Evolutionary conservation across 2,888 invertebrate species (phyloP), one percentile per base, ranked within the genome.

Genomic region (Conomelus anceps): DNA sequence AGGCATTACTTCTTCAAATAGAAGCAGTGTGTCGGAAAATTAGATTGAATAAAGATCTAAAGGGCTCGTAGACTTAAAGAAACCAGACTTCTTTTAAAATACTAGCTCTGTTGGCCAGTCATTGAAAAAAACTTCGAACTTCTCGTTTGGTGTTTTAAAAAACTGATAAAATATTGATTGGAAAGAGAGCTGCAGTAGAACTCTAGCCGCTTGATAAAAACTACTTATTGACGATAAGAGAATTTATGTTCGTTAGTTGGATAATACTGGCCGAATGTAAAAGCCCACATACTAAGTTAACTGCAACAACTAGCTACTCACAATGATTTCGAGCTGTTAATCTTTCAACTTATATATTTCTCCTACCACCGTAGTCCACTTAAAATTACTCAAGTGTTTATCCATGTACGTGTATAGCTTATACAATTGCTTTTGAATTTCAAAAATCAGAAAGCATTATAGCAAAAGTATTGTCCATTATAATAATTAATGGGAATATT

Each of bases 1-100:
- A 86, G 86, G 86, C 86, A 86, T 86, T 22, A 86, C 86, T 86
- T 86, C 24, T 23, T 22, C 24, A 86, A 85, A 85, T n/a, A 26
- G 29, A 86, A 86, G 86, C 29, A 63, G 7, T 0, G 63, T n/a
- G 63, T 1, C 63, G 63, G n/a, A 63, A 9, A 63, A 63, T 63
- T 63, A n/a, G 63, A 63, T n/a, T 63, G 0, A 11, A 26, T n/a
- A n/a, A 26, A 26, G n/a, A 63, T n/a, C 63, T 63, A 63, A 4
- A 63, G 63, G 3, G n/a, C n/a, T 3, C 63, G n/a, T n/a, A 63
- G n/a, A n/a, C 34, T 3, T 17, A 63, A n/a, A 63, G n/a, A n/a
- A 63, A 63, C 1, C 63, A 34, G 3, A 63, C n/a, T 63, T 63
- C 63, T 63, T 63, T n/a, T n/a, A n/a, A 20, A 20, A 63, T n/a